Evolutionary conservation across 2,888 invertebrate genomes (phyloP).

Genomic region (Calliopum simillimum): DNA sequence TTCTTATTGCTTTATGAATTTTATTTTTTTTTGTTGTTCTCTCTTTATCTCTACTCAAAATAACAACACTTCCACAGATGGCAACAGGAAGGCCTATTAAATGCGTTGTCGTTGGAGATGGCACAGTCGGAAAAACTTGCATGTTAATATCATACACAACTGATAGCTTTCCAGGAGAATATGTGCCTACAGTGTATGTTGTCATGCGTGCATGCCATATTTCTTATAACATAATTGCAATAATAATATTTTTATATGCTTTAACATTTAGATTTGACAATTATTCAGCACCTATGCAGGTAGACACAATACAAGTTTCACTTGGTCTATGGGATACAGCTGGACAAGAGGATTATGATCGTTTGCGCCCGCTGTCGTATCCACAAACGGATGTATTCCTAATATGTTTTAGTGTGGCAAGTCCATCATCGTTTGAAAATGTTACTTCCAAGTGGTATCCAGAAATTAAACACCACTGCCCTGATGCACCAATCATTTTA

Average conservation of each 20-base stretch:
- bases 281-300: conserved; percentile 98
- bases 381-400: conserved; percentile 99
- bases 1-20: too few relatives aligned
- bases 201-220: conserved; percentile 5
- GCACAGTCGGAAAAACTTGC: conserved; percentile 94
- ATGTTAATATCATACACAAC: conserved; percentile 94
- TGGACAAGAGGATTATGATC: conserved; percentile 94
- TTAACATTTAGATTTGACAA: conserved; percentile 84
- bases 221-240: conserved; percentile 2
- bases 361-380: conserved; percentile 94
- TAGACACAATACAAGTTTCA: conserved; percentile 96
- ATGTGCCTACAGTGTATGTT: conserved; percentile 94
- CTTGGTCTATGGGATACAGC: conserved; percentile 99
- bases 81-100: conserved; percentile 94
- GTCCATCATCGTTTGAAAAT: conserved; percentile 99
- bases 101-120: conserved; percentile 93
- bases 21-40: conserved; percentile 26
- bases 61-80: conserved; percentile 69
- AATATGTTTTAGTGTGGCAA: conserved; percentile 99
- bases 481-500: conserved; percentile 98
- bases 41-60: conserved; percentile 7
- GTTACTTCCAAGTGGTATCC: conserved; percentile 99
- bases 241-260: conserved; percentile 37
- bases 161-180: conserved; percentile 93
- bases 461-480: conserved; percentile 99